Base-by-base conservation (phyloP, 2,113 vertebrate genomes). In the Terrapene triunguis region DNA sequence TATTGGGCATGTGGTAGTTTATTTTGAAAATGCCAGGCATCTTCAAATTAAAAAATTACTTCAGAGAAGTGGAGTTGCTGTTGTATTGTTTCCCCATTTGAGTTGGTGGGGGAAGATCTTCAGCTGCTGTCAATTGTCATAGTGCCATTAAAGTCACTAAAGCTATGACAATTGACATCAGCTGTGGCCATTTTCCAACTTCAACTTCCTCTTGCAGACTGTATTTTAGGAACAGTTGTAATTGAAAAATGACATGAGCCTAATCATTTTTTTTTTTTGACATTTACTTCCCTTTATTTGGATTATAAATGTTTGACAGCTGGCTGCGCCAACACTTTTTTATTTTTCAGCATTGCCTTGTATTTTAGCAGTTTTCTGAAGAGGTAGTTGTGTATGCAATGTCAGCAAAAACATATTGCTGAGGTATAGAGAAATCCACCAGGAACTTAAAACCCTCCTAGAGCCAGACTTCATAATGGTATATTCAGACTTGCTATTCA, bases 171-270 rank as follows among this genome's bases (percentile, higher is more conserved):
- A 9, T 25, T 10, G 1, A 6, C 1, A 4, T 0, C 0, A 83
- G 13, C 29, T 4, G 17, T 53, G 14, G 35, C 85, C 69, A 29
- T 2, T 53, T 22, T 32, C 35, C 22, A 51, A 12, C 35, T 86
- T 84, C 76, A 42, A 53, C 51, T 38, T 5, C 10, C 38, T 91
- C 48, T 84, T 72, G 17, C 3, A 12, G 21, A 53, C 13, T 51
- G 7, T 8, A 1, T 8, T 10, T 57, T 53, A 38, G 24, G 25
- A 47, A 38, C 72, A 47, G 88, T 81, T 42, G 83, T 21, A 54
- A 54, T 0, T n/a, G 29, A 11, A 47, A 91, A 84, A 47, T 1
- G 3, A 51, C 35, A 62, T 0, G 12, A 85, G 27, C 17, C 42
- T 74, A 69, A 35, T 48, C 35, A 6, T 44, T 24, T 13, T 44